Percentiles rank a stretch among this genome's conserved stretches.
Evolutionary conservation across 2,797 vertebrate genomes (phyloP).

Genomic region (Crenuchus spilurus): DNA sequence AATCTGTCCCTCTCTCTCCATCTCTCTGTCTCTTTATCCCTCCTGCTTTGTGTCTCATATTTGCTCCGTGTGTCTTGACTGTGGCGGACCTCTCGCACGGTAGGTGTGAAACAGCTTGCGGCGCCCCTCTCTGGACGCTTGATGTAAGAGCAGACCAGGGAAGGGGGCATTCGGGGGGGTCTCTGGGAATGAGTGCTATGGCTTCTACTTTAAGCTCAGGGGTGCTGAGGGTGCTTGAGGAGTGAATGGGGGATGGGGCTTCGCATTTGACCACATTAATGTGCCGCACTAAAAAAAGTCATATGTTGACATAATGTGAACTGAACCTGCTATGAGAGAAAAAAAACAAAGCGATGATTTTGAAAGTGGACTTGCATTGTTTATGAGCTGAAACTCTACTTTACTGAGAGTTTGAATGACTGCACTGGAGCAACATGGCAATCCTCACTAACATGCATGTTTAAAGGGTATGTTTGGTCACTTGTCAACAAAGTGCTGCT

Average conservation of each 20-base stretch:
- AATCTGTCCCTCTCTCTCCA: conserved; percentile 74
- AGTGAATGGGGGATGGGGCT: conserved; percentile 73
- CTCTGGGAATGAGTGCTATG: conserved; percentile 78
- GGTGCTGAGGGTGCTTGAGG: conserved; percentile 79
- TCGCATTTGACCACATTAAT: conserved; percentile 75
- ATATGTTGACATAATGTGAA: too few species aligned
- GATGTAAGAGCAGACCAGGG: conserved; percentile 77
- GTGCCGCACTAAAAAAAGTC: conserved; percentile 71
- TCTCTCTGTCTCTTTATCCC: conserved; percentile 77
- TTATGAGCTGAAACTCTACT: conserved; percentile 72
- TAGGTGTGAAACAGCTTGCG: conserved; percentile 82
- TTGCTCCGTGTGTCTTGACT: conserved; percentile 81
- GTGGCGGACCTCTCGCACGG: conserved; percentile 81
- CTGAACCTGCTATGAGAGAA: conserved; percentile 62
- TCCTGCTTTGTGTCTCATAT: conserved; percentile 78
- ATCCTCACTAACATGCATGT: conserved; percentile 84
- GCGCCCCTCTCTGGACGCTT: conserved; percentile 76
- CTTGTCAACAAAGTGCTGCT: conserved; percentile 71
- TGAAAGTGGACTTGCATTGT: conserved; percentile 62
- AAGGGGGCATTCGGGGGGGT: conserved; percentile 64
- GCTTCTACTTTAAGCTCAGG: conserved; percentile 76
- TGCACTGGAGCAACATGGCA: conserved; percentile 76
- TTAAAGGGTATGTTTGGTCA: conserved; percentile 76
- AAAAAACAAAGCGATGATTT: conserved; percentile 17
- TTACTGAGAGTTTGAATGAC: conserved; percentile 74